A percentile compares a stretch with the other conserved stretches of the same genome.
phyloP scores from a whole-genome alignment of 2,797 vertebrate species.

The Leuciscus waleckii region DNA sequence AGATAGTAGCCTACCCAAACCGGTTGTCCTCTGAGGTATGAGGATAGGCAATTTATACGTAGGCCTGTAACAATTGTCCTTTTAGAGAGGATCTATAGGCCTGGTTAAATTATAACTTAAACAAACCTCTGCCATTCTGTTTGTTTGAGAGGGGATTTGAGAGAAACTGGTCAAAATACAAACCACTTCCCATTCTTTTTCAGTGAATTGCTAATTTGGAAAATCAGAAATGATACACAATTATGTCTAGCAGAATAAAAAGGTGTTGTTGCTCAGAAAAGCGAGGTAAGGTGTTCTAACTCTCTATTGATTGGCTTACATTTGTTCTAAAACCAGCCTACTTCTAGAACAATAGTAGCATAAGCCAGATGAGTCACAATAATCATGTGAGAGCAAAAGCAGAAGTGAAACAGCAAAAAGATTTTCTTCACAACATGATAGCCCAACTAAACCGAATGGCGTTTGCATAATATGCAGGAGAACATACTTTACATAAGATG shows the following conservation, averaged over 20 bases:
- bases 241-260: neutral
- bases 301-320: neutral
- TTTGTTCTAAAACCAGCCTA: neutral
- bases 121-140: neutral
- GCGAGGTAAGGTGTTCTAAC: neutral
- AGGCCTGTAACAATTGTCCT: neutral
- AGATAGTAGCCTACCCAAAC: neutral
- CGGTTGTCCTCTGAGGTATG: neutral
- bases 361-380: neutral
- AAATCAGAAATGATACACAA: neutral
- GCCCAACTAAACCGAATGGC: neutral
- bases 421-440: neutral
- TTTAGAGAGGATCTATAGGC: neutral
- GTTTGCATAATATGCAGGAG: neutral
- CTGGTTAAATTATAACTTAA: neutral
- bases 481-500: neutral
- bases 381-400: slow-evolving; percentile 14
- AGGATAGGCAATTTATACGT: neutral
- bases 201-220: neutral
- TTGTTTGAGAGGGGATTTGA: neutral
- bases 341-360: neutral
- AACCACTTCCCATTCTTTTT: neutral
- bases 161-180: neutral
- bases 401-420: slow-evolving; percentile 12
- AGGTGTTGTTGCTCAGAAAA: neutral